Evolutionary conservation across 2,113 vertebrate species (phyloP), one percentile per base, ranked within the genome.

Genomic region (Nerophis ophidion): DNA sequence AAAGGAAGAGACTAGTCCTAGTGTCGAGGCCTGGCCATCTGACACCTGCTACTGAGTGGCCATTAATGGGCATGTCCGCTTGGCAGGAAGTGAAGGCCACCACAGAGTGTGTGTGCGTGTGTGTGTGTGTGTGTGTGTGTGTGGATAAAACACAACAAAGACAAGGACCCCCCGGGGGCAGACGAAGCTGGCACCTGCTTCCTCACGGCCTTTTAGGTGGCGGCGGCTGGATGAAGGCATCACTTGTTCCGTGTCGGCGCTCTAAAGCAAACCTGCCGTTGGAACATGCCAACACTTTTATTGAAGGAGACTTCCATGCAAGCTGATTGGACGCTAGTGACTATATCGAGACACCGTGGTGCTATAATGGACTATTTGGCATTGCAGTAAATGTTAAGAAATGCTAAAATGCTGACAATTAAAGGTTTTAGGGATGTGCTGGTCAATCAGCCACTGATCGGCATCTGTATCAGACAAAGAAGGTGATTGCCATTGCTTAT

Each of bases 1-100:
- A 58, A 38, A 58, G 61, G 65, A 35, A 50, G 48, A 86, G 79
- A 88, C 77, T 79, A 57, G 75, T 63, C 82, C 76, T 63, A 82
- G 73, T 88, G 80, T 88, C 72, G 75, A 79, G 81, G 81, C 81
- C 88, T 75, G 70, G 83, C 86, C 83, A 86, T 89, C 83, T 89
- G 84, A 86, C 84, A 88, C 86, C 87, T 89, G 87, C 87, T 83
- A 85, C 83, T 74, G 84, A 84, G 77, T 76, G 83, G 84, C 82
- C 82, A 83, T 66, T 58, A 64, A 83, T 79, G 63, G 77, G 70
- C 84, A 2, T 82, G 73, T 84, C 82, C 70, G 69, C 67, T 88
- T 85, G 87, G 85, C 86, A 89, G 86, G 88, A 89, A 88, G 84
- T 84, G 65, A 69, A 77, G 57, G 74, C 77, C 81, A 79, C 78